phyloP scores from a whole-genome alignment of 2,888 invertebrate species.

The Alloscopus bannaensis region DNA sequence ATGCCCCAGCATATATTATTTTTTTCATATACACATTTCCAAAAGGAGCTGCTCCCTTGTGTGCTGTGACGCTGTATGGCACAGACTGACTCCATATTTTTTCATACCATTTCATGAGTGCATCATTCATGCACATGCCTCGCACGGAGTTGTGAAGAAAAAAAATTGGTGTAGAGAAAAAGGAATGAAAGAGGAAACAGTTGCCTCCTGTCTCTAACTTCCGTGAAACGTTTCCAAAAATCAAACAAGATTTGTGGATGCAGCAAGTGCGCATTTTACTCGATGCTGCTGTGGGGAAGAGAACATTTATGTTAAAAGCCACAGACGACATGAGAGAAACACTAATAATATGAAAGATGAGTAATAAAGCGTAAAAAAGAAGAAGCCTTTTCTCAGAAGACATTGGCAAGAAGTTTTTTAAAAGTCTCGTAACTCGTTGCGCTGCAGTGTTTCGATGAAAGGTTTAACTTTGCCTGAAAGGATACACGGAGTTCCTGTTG shows the following conservation, averaged over 20 bases:
- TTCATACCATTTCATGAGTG: slow-evolving; percentile 15
- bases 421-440: not conserved
- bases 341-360: slow-evolving; percentile 27
- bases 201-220: slow-evolving; percentile 62
- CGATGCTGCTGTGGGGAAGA: too few species aligned
- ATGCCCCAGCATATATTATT: not conserved
- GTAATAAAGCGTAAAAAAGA: slow-evolving; percentile 6
- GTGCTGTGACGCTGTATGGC: not conserved
- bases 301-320: not conserved
- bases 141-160: slow-evolving; percentile 36
- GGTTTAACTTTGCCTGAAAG: not conserved
- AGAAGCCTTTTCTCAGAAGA: not conserved
- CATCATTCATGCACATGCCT: slow-evolving; percentile 56
- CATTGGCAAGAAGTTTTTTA: slow-evolving; percentile 9
- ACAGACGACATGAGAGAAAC: not conserved
- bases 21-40: slow-evolving; percentile 10
- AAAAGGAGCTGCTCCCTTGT: slow-evolving; percentile 11
- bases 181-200: slow-evolving; percentile 51
- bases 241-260: slow-evolving; percentile 61
- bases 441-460: slow-evolving; percentile 5
- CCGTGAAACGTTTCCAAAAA: slow-evolving; percentile 64
- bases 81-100: not conserved
- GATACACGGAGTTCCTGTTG: not conserved
- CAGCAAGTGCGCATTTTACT: slow-evolving; percentile 49
- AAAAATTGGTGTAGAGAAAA: slow-evolving; percentile 35